These are phyloP conservation scores for Harpalus rufipes DNA, from an alignment of 2,888 invertebrate genomes.

Conservation along the genomic window DNA sequence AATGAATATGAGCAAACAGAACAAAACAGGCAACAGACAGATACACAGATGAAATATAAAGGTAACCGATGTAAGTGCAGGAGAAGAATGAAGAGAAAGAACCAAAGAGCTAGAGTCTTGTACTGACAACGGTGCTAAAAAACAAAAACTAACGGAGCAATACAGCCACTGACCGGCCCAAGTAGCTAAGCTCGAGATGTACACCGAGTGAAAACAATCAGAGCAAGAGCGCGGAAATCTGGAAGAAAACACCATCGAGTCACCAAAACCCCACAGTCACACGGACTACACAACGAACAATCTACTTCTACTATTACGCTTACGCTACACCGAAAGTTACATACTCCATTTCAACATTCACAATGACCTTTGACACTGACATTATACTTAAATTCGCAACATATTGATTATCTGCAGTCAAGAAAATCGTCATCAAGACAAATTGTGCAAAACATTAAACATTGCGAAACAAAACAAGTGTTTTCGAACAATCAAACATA, in stretches of 20 bases:
- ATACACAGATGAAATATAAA: constrained; percentile 40
- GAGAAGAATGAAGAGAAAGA: constrained; percentile 54
- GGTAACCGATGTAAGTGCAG: constrained; percentile 45
- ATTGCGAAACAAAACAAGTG: not conserved
- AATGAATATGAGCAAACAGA: constrained; percentile 50
- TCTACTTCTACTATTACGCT: constrained; percentile 39
- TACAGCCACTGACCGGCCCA: constrained; percentile 77
- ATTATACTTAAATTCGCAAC: not conserved
- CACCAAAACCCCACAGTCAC: constrained; percentile 67
- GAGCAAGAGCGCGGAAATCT: constrained; percentile 89
- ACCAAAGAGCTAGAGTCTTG: constrained; percentile 60
- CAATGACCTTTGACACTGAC: constrained; percentile 8
- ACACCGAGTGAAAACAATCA: constrained; percentile 85
- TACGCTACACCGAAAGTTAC: constrained; percentile 51
- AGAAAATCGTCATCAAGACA: constrained; percentile 13
- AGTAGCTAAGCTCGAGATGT: constrained; percentile 79
- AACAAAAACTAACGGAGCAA: constrained; percentile 71
- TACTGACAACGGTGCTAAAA: constrained; percentile 67
- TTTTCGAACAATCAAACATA: not conserved
- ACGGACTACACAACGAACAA: constrained; percentile 54
- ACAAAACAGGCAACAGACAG: constrained; percentile 38
- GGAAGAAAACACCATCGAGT: constrained; percentile 79
- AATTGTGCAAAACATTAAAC: constrained; percentile 15
- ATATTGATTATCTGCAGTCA: constrained; percentile 2
- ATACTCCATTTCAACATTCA: constrained; percentile 41